Conservation (phyloP, 2,888 invertebrate species). For the Brachylomia viminalis region DNA sequence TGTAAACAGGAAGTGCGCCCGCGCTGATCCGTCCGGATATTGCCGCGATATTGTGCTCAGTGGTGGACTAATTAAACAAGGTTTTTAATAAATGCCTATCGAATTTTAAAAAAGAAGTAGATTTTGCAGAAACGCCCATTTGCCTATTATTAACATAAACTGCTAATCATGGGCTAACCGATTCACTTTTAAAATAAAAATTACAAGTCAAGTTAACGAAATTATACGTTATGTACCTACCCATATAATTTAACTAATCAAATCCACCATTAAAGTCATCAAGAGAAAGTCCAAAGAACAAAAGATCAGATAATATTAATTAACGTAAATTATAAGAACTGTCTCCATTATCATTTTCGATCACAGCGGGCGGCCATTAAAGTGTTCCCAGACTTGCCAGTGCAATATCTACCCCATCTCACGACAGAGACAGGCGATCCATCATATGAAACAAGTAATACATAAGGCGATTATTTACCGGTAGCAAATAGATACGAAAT, state of each 20-base stretch:
- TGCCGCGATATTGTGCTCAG: conserved; percentile 37
- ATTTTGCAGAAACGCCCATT: not conserved
- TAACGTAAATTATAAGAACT: conserved; percentile 61
- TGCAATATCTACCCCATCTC: conserved; percentile 58
- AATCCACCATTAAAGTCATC: conserved; percentile 31
- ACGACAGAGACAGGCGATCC: conserved; percentile 50
- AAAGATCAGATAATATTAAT: conserved; percentile 59
- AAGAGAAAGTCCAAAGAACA: conserved; percentile 51
- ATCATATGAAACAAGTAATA: conserved; percentile 58
- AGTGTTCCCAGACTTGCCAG: conserved; percentile 51
- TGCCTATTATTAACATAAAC: not conserved
- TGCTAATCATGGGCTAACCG: too few relatives aligned
- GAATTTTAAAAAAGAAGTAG: not conserved
- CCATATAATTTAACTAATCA: not conserved
- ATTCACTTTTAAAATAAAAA: not conserved
- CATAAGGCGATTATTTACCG: conserved; percentile 50
- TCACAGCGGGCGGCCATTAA: conserved; percentile 56
- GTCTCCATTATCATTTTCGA: conserved; percentile 61
- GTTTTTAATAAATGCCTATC: conserved; percentile 18
- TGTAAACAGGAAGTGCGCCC: conserved; percentile 62
- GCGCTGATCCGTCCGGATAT: conserved; percentile 58
- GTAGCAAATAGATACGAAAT: conserved; percentile 65
- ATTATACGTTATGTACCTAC: not conserved
- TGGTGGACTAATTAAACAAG: conserved; percentile 8
- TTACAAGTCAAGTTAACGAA: too few relatives aligned